Conservation (phyloP, 92 coral and sea anemone species). For the Parazoanthus darwini region DNA sequence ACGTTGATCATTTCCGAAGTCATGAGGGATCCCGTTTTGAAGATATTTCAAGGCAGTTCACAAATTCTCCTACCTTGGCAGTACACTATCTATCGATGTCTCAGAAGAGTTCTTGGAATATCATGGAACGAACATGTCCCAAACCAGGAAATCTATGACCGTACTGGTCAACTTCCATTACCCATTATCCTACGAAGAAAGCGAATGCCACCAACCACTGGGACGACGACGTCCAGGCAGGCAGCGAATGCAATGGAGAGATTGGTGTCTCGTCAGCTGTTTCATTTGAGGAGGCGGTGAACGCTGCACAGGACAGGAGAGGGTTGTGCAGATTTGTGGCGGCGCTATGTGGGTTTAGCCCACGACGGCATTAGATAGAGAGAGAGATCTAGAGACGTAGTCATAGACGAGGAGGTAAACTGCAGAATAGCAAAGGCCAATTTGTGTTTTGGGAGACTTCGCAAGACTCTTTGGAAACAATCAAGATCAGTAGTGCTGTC, state of each 20-base stretch:
- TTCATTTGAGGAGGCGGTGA: conserved; percentile 5
- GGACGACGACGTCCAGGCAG: conserved; percentile 8
- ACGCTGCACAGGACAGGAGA: conserved; percentile 7
- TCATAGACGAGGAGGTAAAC: conserved; percentile 8
- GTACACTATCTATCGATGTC: conserved; percentile 8
- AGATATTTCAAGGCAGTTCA: background rate
- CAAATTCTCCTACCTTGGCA: background rate
- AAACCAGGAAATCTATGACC: conserved; percentile 8
- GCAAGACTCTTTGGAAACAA: conserved; percentile 4
- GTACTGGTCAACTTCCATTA: conserved; percentile 8
- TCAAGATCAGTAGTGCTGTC: conserved; percentile 7
- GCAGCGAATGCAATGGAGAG: conserved; percentile 6
- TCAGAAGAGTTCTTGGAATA: conserved; percentile 7
- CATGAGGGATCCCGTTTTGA: conserved; percentile 1
- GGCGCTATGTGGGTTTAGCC: conserved; percentile 11
- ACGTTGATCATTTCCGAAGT: background rate
- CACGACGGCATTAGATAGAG: conserved; percentile 9
- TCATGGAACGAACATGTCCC: conserved; percentile 4
- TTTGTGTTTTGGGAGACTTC: conserved; percentile 1
- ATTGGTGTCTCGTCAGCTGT: background rate
- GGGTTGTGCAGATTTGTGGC: conserved; percentile 10
- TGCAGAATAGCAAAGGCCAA: conserved; percentile 3
- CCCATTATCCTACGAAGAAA: conserved; percentile 8
- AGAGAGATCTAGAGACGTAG: conserved; percentile 8
- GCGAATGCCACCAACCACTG: conserved; percentile 11